Evolutionary conservation across 1,140 invertebrate species (phyloP), one percentile per base, ranked within the genome.

Genomic region (Nasonia longicornis): DNA sequence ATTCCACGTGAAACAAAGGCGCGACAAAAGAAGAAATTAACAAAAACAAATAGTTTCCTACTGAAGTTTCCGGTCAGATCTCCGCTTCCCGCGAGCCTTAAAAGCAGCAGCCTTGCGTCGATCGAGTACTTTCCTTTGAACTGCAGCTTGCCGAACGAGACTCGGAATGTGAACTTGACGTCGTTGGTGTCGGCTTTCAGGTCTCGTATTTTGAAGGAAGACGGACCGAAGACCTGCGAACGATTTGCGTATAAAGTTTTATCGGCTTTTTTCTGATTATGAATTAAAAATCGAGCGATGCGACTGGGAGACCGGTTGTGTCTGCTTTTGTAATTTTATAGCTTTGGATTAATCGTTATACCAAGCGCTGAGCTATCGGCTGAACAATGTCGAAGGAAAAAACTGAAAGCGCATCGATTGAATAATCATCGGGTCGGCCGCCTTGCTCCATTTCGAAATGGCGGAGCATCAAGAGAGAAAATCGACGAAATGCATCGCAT

Each of bases 11-110:
- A 35, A 35, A 35, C 31, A 35, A 35, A 35, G 4, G 31, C 31
- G 31, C 31, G 4, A 35, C 31, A 31, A 31, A 31, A 31, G 31
- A 31, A 31, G 26, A 26, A 26, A 3, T 69, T 31, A 35, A 8
- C 16, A 38, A 38, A 77, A n/a, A 48, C 80, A 73, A 16, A 48
- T 3, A 45, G 11, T 4, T 77, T 48, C 93, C 93, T 89, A 95
- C 94, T 92, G 71, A 95, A 94, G 70, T 92, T 93, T 80, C 94
- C 94, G 0, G 91, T 92, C 8, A 95, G 91, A 77, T 93, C 92
- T 26, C 94, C 94, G 70, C 91, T 88, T 58, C 94, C 94, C 83
- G 92, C 89, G 14, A 95, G 89, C 67, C 92, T 91, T 22, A 95
- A 87, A 42, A 95, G 87, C 48, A 94, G 85, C 2, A 94, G 89